phyloP scores from a whole-genome alignment of 2,113 vertebrate species.

The Passer montanus region DNA sequence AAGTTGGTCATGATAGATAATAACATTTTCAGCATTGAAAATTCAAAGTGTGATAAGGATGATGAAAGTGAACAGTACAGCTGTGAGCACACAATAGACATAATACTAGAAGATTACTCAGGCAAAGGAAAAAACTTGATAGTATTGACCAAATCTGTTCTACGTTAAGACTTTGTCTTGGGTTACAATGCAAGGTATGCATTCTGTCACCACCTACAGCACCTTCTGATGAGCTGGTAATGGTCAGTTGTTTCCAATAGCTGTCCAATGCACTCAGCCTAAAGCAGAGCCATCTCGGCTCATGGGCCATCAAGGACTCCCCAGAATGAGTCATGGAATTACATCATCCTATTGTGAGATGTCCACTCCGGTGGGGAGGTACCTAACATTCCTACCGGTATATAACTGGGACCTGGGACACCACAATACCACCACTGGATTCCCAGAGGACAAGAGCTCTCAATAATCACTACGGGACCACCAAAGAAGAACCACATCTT shows the following conservation, averaged over 20 bases:
- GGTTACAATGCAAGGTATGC: background rate
- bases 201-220: background rate
- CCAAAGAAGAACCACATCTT: background rate
- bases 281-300: rapidly evolving
- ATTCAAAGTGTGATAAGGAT: background rate
- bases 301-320: background rate
- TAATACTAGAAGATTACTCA: background rate
- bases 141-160: background rate
- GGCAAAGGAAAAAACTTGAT: background rate
- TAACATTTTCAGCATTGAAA: background rate
- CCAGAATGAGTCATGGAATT: background rate
- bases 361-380: no score
- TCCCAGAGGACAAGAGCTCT: background rate
- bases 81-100: background rate
- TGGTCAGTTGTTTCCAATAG: background rate
- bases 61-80: background rate
- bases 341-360: background rate
- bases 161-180: background rate
- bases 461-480: background rate
- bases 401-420: background rate
- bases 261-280: background rate
- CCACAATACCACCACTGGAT: rapidly evolving
- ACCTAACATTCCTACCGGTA: background rate
- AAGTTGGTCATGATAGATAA: background rate
- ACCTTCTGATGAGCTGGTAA: background rate